phyloP scores from a whole-genome alignment of 2,888 invertebrate species.

The Oscheius sp. region DNA sequence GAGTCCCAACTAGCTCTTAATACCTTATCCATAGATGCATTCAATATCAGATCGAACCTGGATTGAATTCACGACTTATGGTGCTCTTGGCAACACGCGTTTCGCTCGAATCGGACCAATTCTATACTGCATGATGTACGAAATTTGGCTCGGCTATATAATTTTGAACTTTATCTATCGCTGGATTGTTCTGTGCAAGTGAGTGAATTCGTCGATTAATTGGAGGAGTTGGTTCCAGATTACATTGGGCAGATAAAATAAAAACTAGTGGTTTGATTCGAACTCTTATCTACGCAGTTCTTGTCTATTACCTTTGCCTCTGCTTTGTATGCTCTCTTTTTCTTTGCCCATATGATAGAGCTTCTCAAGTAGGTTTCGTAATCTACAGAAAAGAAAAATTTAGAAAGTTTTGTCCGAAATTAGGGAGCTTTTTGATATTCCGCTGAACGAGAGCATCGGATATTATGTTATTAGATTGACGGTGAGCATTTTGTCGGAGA shows the following conservation, averaged over 20 bases:
- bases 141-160: slow-evolving; percentile 8
- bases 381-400: background rate
- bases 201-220: background rate
- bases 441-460: background rate
- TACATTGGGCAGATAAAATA: background rate
- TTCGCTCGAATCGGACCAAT: slow-evolving; percentile 1
- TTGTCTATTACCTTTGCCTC: background rate
- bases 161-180: slow-evolving; percentile 11
- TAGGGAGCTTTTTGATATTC: background rate
- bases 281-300: background rate
- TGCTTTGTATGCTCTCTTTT: background rate
- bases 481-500: background rate
- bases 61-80: slow-evolving; percentile 22
- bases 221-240: background rate
- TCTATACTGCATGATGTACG: slow-evolving; percentile 18
- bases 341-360: slow-evolving; percentile 12
- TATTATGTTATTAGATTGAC: slow-evolving; percentile 20
- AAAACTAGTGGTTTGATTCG: background rate
- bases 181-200: slow-evolving; percentile 12
- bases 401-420: slow-evolving; percentile 3
- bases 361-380: background rate
- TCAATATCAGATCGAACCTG: slow-evolving; percentile 14
- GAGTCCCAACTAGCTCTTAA: no score
- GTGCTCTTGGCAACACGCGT: background rate
- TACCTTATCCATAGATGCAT: no score